A percentile compares a stretch with the other conserved stretches of the same genome.
These are phyloP conservation scores for Augochlorella aurata DNA, from an alignment of 2,888 invertebrate species.

Conservation along the genomic window DNA sequence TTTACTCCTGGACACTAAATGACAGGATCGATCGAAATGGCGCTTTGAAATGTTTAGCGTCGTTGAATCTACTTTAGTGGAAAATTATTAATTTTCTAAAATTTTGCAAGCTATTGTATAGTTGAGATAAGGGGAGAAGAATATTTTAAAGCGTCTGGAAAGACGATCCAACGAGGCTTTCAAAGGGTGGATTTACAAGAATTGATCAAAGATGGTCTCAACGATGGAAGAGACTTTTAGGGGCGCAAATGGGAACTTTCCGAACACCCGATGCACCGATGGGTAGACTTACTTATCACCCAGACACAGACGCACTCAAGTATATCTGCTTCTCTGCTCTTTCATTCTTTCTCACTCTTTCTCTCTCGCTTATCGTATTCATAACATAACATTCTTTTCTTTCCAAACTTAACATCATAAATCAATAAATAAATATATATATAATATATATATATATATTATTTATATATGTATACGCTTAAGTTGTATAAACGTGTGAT, in stretches of 20 bases:
- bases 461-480: conserved; percentile 62
- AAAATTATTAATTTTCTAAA: too few relatives aligned
- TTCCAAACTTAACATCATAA: conserved; percentile 77
- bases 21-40: too few relatives aligned
- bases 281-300: conserved; percentile 57
- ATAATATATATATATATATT: conserved; percentile 57
- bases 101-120: too few relatives aligned
- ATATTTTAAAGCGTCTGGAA: too few relatives aligned
- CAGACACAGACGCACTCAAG: conserved; percentile 58
- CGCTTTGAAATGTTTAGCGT: too few relatives aligned
- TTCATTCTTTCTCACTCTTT: conserved; percentile 5
- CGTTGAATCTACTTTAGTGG: too few relatives aligned
- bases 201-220: too few relatives aligned
- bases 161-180: too few relatives aligned
- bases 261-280: conserved; percentile 1
- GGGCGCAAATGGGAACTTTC: not conserved
- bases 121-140: too few relatives aligned
- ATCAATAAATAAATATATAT: conserved; percentile 78
- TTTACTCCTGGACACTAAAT: too few relatives aligned
- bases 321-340: conserved; percentile 59
- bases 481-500: conserved; percentile 63
- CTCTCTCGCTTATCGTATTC: conserved; percentile 47
- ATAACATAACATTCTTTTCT: conserved; percentile 76
- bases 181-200: too few relatives aligned
- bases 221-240: too few relatives aligned